Percentiles rank a stretch among this genome's conserved stretches.
These are phyloP conservation scores for Graptemys geographica DNA, from an alignment of 2,797 vertebrate genomes.

Conservation along the genomic window DNA sequence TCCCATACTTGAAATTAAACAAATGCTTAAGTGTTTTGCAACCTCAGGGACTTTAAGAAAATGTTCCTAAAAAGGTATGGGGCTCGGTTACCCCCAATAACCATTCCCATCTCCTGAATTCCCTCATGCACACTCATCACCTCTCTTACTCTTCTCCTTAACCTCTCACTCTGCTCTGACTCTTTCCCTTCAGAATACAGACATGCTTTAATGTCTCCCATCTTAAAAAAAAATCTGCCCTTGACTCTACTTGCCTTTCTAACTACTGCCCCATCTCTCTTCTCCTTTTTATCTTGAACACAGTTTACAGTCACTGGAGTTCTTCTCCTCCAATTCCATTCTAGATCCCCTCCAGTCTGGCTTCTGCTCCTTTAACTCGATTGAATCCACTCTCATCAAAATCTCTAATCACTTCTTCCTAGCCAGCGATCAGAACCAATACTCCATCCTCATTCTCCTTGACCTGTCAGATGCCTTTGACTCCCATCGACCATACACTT, in stretches of 20 bases:
- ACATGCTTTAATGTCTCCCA: background rate
- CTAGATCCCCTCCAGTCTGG: too few relatives aligned
- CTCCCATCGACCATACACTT: background rate
- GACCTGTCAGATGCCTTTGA: too few relatives aligned
- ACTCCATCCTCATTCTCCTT: background rate
- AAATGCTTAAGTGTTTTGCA: background rate
- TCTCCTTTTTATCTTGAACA: background rate
- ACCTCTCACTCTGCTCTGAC: background rate
- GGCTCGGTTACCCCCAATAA: background rate
- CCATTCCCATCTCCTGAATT: background rate
- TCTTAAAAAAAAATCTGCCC: background rate
- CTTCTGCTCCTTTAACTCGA: background rate
- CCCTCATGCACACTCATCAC: background rate
- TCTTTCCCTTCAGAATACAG: background rate
- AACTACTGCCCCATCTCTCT: background rate
- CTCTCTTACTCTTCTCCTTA: background rate
- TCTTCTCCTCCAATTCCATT: background rate
- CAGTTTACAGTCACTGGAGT: background rate
- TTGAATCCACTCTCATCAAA: background rate
- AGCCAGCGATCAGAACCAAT: background rate
- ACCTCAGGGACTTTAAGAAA: too few relatives aligned
- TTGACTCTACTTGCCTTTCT: background rate
- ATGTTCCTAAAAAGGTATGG: background rate
- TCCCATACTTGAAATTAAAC: background rate
- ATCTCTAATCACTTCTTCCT: background rate